A percentile compares a stretch with the other conserved stretches of the same genome.
Evolutionary conservation across 2,888 invertebrate species (phyloP).

Genomic region (Agapostemon virescens): DNA sequence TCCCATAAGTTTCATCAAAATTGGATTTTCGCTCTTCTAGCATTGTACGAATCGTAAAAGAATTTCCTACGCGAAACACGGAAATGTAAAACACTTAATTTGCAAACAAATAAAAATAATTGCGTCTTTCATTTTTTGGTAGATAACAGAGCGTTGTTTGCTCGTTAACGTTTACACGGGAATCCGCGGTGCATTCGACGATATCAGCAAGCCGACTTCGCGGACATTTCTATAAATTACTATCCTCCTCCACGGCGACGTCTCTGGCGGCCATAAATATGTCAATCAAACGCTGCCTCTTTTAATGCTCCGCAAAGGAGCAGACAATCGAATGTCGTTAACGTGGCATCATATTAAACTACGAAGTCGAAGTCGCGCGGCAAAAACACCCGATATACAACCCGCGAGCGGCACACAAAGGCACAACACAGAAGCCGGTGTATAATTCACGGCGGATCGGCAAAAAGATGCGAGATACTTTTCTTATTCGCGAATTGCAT

Average conservation of each 20-base stretch:
- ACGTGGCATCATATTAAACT: neutral
- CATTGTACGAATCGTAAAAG: too few species aligned
- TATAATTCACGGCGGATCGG: neutral
- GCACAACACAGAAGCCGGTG: neutral
- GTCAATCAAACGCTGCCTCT: neutral
- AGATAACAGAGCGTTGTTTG: too few species aligned
- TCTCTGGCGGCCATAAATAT: neutral
- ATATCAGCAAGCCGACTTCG: too few species aligned
- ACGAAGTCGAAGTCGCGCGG: neutral
- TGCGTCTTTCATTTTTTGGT: too few species aligned
- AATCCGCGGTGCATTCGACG: too few species aligned
- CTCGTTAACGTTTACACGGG: too few species aligned
- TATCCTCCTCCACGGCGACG: neutral
- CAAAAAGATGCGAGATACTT: neutral
- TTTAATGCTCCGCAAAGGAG: neutral
- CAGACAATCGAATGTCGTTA: neutral
- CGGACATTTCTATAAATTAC: neutral
- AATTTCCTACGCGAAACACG: too few species aligned
- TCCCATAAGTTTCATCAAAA: too few species aligned
- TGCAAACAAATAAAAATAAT: too few species aligned
- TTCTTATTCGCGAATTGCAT: conserved; percentile 12
- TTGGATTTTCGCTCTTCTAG: too few species aligned
- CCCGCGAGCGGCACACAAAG: neutral
- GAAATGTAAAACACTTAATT: too few species aligned
- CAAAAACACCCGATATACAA: neutral